Percentiles rank a stretch among this genome's conserved stretches.
Evolutionary conservation across 2,888 invertebrate species (phyloP).

Genomic region (Ommatoiulus sabulosus): DNA sequence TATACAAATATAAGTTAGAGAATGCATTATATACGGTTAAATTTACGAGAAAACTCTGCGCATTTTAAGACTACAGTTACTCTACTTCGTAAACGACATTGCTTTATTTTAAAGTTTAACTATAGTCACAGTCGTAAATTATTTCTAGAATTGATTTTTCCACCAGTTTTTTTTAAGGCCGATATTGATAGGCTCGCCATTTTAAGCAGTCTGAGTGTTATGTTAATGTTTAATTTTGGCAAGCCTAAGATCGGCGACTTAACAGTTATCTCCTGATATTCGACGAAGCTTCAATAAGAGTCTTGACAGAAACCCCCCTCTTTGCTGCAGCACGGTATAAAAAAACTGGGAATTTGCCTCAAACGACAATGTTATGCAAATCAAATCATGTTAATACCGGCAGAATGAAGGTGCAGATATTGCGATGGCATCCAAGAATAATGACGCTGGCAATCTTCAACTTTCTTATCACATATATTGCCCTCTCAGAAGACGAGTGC

Average conservation of each 20-base stretch:
- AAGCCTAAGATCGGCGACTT: not conserved
- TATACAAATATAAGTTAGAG: too few species aligned
- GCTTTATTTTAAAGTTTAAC: too few species aligned
- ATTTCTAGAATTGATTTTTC: too few species aligned
- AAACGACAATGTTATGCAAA: slow-evolving; percentile 48
- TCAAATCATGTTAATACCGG: slow-evolving; percentile 38
- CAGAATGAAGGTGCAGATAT: slow-evolving; percentile 48
- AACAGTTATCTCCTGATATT: not conserved
- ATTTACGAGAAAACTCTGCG: too few species aligned
- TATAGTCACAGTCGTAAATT: too few species aligned
- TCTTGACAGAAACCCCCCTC: not conserved
- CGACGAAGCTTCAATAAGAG: not conserved
- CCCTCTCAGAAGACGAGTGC: slow-evolving; percentile 16
- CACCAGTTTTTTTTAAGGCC: too few species aligned
- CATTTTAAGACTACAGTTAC: too few species aligned
- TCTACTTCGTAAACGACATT: too few species aligned
- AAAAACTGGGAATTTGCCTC: slow-evolving; percentile 39
- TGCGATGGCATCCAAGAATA: slow-evolving; percentile 35
- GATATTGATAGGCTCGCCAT: too few species aligned
- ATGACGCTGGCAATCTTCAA: slow-evolving; percentile 29
- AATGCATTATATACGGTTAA: too few species aligned
- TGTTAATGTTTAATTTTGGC: not conserved
- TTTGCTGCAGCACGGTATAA: not conserved
- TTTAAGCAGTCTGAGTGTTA: not conserved
- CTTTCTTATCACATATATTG: slow-evolving; percentile 41